Base-by-base conservation (phyloP, 2,888 invertebrate species). In the Nudaria mundana region DNA sequence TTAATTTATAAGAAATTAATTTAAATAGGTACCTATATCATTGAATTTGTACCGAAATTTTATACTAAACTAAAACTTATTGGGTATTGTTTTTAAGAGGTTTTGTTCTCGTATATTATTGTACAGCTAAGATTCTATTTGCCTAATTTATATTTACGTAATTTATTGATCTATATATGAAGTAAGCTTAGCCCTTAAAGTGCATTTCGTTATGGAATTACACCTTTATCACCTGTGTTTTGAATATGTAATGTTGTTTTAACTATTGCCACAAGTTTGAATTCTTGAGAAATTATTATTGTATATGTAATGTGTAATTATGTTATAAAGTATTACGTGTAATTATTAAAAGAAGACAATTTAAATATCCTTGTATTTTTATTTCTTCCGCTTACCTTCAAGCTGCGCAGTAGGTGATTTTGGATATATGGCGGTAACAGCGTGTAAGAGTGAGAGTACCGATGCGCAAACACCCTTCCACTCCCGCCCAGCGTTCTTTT, bases 291-390 rank as follows among this genome's bases (percentile, higher is more conserved):
- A 85, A 85, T 84, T 85, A 84, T 85, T 83, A 86, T 86, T 86
- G 83, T 85, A 85, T 76, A 81, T 83, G 81, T 86, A 86, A 76
- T 63, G 79, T 88, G 86, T 88, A 87, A 88, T 86, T 86, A 86
- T 86, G 87, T 88, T 88, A 85, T 83, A 78, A 86, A 86, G 84
- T 87, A 88, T 87, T 86, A 88, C 76, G 75, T 85, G 84, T 87
- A 87, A 88, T 84, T 86, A 88, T 86, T 85, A 85, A 88, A 88
- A 86, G 76, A 78, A 85, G 84, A 85, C 82, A 78, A 83, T 83
- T 85, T 80, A 82, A 81, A 76, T 75, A 76, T 52, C 40, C 38
- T 45, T 46, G 20, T 34, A 60, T 61, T 79, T 76, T 75, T 66
- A 64, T 68, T 51, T 41, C 8, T 23, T 38, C n/a, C n/a, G n/a